Conservation (phyloP, 2,113 vertebrate genomes). For the Shinisaurus crocodilurus region DNA sequence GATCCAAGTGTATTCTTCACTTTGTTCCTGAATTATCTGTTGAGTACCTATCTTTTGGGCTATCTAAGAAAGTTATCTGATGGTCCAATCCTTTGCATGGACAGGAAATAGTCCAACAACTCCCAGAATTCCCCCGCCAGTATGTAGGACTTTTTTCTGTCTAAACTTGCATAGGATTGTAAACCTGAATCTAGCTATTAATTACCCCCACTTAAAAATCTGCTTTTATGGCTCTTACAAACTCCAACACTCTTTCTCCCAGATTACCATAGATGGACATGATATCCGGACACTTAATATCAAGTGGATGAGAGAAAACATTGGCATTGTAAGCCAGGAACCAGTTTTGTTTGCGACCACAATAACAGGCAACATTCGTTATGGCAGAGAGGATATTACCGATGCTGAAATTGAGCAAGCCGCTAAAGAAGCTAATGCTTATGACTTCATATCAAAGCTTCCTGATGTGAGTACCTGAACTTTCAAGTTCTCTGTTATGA, state of each 20-base stretch:
- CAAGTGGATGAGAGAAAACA: slow-evolving; percentile 78
- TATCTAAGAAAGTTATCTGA: neutral
- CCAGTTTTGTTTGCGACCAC: slow-evolving; percentile 76
- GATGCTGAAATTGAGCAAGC: slow-evolving; percentile 75
- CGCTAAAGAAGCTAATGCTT: slow-evolving; percentile 78
- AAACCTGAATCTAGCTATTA: neutral
- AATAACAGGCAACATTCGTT: slow-evolving; percentile 76
- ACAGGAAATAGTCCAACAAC: no score
- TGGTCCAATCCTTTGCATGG: no score
- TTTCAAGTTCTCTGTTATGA: neutral
- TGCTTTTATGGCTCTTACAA: neutral
- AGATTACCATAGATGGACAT: slow-evolving; percentile 73
- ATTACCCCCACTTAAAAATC: neutral
- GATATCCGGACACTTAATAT: slow-evolving; percentile 72
- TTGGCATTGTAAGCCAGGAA: slow-evolving; percentile 77
- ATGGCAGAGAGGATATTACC: slow-evolving; percentile 66
- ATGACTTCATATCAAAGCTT: slow-evolving; percentile 75
- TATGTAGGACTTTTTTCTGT: no score
- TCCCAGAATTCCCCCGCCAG: no score
- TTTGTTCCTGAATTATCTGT: neutral
- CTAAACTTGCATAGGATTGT: no score
- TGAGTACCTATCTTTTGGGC: neutral
- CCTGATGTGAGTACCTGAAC: slow-evolving; percentile 70
- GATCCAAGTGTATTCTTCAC: neutral
- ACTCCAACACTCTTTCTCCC: neutral